Percentiles rank a stretch among this genome's conserved stretches.
Conservation (phyloP, 1,140 invertebrate species). For the Antheraea mylitta region DNA sequence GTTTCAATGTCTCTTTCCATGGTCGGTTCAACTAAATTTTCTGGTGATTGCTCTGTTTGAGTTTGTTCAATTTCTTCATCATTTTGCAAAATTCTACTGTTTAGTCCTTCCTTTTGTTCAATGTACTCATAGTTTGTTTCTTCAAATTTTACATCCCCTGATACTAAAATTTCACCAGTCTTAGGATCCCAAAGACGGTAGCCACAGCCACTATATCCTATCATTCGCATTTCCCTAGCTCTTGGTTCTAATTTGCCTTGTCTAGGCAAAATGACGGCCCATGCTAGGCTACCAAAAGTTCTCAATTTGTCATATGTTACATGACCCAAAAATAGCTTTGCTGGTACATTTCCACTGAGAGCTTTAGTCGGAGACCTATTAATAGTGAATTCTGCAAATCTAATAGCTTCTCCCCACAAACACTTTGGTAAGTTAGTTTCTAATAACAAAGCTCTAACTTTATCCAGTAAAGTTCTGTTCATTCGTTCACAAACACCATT, state of each 20-base stretch:
- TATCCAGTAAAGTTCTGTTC: background rate
- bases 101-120: no score
- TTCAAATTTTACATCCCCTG: background rate
- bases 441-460: background rate
- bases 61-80: no score
- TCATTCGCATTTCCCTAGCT: background rate
- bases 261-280: no score
- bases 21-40: no score
- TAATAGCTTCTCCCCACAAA: conserved; percentile 7
- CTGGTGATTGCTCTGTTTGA: no score
- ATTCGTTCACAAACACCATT: background rate
- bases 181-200: background rate
- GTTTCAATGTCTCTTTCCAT: no score
- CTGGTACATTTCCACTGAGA: no score
- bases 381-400: background rate
- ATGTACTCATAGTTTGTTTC: no score
- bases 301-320: no score
- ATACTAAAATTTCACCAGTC: background rate
- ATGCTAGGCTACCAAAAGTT: no score
- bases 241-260: background rate
- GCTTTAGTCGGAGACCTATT: background rate
- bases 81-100: no score
- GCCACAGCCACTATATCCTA: background rate
- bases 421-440: background rate
- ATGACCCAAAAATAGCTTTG: no score